These are phyloP conservation scores for Lithobates pipiens DNA, from an alignment of 2,797 vertebrate species.

Conservation along the genomic window DNA sequence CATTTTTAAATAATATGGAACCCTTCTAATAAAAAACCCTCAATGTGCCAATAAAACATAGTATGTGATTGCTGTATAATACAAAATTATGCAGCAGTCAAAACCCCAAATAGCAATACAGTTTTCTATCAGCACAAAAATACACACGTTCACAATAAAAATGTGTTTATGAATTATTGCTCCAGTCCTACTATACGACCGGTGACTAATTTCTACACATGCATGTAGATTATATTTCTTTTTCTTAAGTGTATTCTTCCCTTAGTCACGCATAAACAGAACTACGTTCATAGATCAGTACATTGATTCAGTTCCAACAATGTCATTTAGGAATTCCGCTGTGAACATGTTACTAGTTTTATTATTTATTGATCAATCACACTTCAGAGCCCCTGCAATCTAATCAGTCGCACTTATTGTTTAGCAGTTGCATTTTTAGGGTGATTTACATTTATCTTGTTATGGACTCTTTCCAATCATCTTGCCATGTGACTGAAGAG, in stretches of 20 bases:
- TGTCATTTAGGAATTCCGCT: neutral
- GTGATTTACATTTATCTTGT: conserved; percentile 58
- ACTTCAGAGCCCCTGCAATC: conserved; percentile 1
- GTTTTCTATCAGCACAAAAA: too few species aligned
- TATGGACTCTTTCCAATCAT: conserved; percentile 47
- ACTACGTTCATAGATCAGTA: neutral
- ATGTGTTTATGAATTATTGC: conserved; percentile 9
- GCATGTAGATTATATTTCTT: conserved; percentile 14
- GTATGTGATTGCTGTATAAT: conserved; percentile 36
- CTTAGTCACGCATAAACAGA: conserved; percentile 4
- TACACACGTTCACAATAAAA: neutral
- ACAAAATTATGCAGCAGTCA: conserved; percentile 7
- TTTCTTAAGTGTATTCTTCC: conserved; percentile 7
- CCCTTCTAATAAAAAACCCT: neutral
- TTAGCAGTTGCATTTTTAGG: conserved; percentile 36
- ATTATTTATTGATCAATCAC: conserved; percentile 27
- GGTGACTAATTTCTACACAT: conserved; percentile 36
- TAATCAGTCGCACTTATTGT: conserved; percentile 45
- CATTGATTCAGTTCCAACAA: neutral
- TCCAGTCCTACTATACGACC: neutral
- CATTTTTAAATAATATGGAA: conserved; percentile 3
- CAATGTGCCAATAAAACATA: conserved; percentile 14
- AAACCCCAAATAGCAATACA: neutral
- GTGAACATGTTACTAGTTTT: conserved; percentile 21
- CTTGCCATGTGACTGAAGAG: conserved; percentile 44